Conservation (phyloP, 2,797 vertebrate genomes). For the Rhincodon typus region DNA sequence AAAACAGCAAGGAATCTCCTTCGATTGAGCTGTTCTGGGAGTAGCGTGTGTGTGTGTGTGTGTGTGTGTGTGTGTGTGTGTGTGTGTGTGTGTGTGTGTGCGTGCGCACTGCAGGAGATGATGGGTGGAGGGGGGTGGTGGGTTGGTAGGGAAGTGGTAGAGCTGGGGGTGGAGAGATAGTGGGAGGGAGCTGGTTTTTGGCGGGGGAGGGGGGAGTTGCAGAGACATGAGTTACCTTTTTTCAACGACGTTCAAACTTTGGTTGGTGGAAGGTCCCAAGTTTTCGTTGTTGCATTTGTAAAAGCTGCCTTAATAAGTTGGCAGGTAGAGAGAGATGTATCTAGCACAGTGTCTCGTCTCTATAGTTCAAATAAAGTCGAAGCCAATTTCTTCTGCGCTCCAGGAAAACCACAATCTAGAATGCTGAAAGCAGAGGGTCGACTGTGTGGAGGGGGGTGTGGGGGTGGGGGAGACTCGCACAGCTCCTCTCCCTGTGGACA, state of each 20-base stretch:
- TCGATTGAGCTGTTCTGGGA: neutral
- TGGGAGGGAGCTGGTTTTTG: constrained; percentile 35
- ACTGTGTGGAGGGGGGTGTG: too few species aligned
- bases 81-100: neutral
- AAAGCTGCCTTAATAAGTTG: neutral
- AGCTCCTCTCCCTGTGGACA: neutral
- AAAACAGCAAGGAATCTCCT: neutral
- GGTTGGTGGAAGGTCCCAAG: too few species aligned
- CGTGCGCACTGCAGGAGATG: neutral
- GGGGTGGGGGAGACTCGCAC: neutral
- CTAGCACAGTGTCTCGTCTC: neutral
- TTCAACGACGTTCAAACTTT: neutral
- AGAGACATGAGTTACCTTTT: constrained; percentile 35
- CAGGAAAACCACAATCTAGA: constrained; percentile 15
- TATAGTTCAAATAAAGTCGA: neutral
- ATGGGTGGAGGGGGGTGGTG: constrained; percentile 41
- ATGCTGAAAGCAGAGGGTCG: neutral
- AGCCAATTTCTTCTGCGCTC: too few species aligned
- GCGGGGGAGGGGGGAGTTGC: neutral
- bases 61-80: too few species aligned
- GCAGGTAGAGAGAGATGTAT: neutral
- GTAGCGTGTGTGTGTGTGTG: neutral
- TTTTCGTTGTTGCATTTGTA: neutral
- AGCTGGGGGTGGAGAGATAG: constrained; percentile 20
- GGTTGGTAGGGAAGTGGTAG: constrained; percentile 43